Evolutionary conservation across 2,113 vertebrate species (phyloP).

Genomic region (Polyodon spathula): DNA sequence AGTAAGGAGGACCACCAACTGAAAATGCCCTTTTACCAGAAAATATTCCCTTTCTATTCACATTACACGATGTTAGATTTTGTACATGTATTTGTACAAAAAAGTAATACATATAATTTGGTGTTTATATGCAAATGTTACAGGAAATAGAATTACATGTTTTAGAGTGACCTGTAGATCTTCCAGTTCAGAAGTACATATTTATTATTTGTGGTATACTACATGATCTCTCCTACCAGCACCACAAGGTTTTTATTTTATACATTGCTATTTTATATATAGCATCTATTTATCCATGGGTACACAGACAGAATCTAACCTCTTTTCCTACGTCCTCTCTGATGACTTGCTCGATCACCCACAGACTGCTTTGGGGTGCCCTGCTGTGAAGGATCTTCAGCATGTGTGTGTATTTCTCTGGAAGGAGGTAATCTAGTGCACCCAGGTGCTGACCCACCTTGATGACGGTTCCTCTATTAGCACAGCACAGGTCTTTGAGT

Average conservation of each 20-base stretch:
- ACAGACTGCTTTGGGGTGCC: slow-evolving; percentile 79
- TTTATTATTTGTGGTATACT: no score
- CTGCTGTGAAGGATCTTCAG: slow-evolving; percentile 85
- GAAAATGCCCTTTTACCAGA: slow-evolving; percentile 24
- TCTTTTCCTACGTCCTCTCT: slow-evolving; percentile 86
- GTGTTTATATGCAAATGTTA: no score
- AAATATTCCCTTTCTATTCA: slow-evolving; percentile 16
- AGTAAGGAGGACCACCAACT: slow-evolving; percentile 12
- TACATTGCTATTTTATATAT: no score
- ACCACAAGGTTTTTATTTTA: no score
- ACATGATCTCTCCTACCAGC: no score
- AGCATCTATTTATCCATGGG: neutral
- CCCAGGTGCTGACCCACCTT: slow-evolving; percentile 96
- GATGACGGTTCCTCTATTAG: slow-evolving; percentile 93
- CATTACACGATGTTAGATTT: no score
- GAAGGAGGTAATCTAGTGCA: slow-evolving; percentile 86
- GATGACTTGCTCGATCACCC: slow-evolving; percentile 81
- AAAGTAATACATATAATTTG: no score
- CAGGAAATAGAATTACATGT: no score
- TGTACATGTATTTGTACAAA: no score
- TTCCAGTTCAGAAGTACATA: no score
- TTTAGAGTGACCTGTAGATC: no score
- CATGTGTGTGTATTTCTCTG: slow-evolving; percentile 84
- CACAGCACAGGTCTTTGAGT: slow-evolving; percentile 83
- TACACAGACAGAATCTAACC: slow-evolving; percentile 45